Percentiles rank a stretch among this genome's conserved stretches.
These are phyloP conservation scores for Eupithecia dodoneata DNA, from an alignment of 2,888 invertebrate species.

Conservation along the genomic window DNA sequence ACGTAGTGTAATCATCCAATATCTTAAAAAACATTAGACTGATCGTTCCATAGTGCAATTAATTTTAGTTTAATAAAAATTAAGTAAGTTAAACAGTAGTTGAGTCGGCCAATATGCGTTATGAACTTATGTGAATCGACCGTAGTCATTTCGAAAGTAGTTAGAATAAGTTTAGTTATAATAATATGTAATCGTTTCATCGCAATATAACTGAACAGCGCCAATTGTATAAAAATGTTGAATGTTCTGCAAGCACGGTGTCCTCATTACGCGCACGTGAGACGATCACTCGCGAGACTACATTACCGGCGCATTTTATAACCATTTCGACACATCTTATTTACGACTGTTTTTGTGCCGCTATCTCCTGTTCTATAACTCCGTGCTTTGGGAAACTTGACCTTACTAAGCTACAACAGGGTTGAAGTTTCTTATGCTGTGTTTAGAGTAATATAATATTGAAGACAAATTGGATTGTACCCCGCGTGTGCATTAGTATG, in stretches of 20 bases:
- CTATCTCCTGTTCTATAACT: constrained; percentile 30
- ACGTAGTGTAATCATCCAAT: no score
- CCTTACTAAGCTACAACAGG: constrained; percentile 5
- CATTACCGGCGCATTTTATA: constrained; percentile 40
- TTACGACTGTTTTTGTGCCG: constrained; percentile 37
- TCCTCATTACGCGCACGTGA: constrained; percentile 37
- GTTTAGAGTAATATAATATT: background rate
- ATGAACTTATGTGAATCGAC: no score
- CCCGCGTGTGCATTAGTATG: constrained; percentile 34
- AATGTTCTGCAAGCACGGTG: constrained; percentile 9
- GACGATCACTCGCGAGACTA: constrained; percentile 33
- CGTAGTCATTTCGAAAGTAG: no score
- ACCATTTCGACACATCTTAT: constrained; percentile 45
- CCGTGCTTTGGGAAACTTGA: constrained; percentile 13
- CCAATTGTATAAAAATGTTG: constrained; percentile 20
- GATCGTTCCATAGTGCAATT: no score
- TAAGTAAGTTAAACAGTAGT: no score
- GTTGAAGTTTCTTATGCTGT: constrained; percentile 12
- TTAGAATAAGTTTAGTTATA: no score
- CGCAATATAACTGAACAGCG: background rate
- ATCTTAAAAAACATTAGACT: no score
- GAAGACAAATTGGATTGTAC: constrained; percentile 13
- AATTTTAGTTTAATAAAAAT: no score
- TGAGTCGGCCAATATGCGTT: no score
- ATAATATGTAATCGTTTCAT: no score